These are phyloP conservation scores for Xylocampa areola DNA, from an alignment of 2,888 invertebrate genomes.

Conservation along the genomic window DNA sequence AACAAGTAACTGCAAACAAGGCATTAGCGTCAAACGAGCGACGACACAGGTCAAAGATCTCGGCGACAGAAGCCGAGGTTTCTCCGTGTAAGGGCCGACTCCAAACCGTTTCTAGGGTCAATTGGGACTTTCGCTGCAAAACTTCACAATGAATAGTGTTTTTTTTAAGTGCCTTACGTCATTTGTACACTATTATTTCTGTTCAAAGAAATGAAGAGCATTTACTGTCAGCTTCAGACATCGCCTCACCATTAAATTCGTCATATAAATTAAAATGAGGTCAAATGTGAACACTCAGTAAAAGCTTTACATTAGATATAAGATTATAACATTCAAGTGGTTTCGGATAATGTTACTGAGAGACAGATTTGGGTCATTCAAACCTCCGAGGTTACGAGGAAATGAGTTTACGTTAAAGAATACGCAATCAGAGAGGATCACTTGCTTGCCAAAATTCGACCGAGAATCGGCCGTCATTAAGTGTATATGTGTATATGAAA, in stretches of 20 bases:
- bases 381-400: constrained; percentile 20
- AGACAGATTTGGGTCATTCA: constrained; percentile 31
- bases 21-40: constrained; percentile 30
- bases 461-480: neutral
- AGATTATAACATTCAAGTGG: constrained; percentile 35
- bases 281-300: constrained; percentile 45
- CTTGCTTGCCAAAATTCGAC: constrained; percentile 3
- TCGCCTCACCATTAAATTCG: too few relatives aligned
- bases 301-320: constrained; percentile 26
- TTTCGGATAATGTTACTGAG: constrained; percentile 29
- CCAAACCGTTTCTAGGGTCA: constrained; percentile 67
- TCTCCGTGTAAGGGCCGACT: constrained; percentile 66
- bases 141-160: too few relatives aligned
- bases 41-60: constrained; percentile 55
- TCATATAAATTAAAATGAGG: constrained; percentile 37
- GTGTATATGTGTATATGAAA: neutral
- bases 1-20: constrained; percentile 45
- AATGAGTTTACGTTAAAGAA: constrained; percentile 18
- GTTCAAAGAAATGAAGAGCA: too few relatives aligned
- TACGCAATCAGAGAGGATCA: constrained; percentile 9
- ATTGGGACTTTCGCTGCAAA: constrained; percentile 65
- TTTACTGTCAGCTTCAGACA: too few relatives aligned
- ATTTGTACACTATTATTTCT: too few relatives aligned
- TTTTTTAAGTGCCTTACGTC: too few relatives aligned
- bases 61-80: constrained; percentile 38